These are phyloP conservation scores for Dioctria linearis DNA, from an alignment of 2,888 invertebrate genomes.

Conservation along the genomic window DNA sequence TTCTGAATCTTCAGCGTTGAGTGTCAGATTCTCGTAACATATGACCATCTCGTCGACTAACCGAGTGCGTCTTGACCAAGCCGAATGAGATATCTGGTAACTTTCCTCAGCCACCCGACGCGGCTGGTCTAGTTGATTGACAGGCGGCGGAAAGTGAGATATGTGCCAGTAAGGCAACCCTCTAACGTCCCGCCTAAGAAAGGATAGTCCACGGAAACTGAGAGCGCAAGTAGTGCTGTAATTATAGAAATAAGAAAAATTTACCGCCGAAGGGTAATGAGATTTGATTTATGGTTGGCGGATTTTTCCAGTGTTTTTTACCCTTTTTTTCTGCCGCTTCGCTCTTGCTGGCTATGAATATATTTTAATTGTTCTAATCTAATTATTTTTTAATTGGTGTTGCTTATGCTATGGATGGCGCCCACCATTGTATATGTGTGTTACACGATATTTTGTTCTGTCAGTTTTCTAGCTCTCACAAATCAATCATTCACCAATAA, in stretches of 20 bases:
- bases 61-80: background rate
- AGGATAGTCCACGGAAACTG: conserved; percentile 38
- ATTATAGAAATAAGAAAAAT: conserved; percentile 66
- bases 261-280: conserved; percentile 64
- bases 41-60: conserved; percentile 4
- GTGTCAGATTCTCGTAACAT: conserved; percentile 32
- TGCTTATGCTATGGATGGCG: conserved; percentile 22
- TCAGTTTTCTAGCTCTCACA: conserved; percentile 28
- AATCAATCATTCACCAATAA: conserved; percentile 34
- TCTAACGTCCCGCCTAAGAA: background rate
- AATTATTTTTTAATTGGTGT: conserved; percentile 49
- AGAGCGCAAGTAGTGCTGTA: conserved; percentile 62
- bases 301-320: conserved; percentile 52
- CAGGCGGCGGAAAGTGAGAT: conserved; percentile 43
- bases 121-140: conserved; percentile 38
- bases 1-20: conserved; percentile 39
- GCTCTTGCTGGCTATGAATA: conserved; percentile 29
- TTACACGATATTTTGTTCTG: conserved; percentile 1
- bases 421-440: background rate
- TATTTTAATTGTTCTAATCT: conserved; percentile 50
- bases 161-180: conserved; percentile 38
- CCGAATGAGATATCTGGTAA: conserved; percentile 1
- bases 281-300: conserved; percentile 65
- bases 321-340: background rate
- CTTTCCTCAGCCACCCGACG: background rate